Base-by-base conservation (phyloP, 2,113 vertebrate species). In the Rhinolophus ferrumequinum region DNA sequence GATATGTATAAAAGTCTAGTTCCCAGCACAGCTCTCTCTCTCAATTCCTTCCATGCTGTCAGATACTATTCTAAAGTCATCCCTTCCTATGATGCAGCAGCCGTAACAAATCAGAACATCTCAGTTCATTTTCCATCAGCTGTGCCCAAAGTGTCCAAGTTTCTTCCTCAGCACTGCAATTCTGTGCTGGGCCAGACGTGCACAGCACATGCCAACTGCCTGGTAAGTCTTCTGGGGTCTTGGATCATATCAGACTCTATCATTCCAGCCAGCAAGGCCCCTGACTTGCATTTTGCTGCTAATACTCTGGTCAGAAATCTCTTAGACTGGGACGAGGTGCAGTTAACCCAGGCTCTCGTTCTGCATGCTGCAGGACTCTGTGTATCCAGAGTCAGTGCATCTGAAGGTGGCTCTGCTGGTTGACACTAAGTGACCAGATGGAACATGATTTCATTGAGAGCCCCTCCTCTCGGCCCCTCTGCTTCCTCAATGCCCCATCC, bases 181-280 rank as follows among this genome's bases (percentile, higher is more conserved):
- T 88, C 90, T 18, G 10, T 67, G 76, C 44, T 90, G 52, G 75
- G 73, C 92, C 95, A 96, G 85, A 28, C 38, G 0, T 19, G 73
- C 12, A 2, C 85, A 44, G 0, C 30, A 15, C 73, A 56, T 38
- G 66, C 91, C 62, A 77, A 47, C 66, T 86, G 76, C 38, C 86
- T 75, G 97, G 97, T 97, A 87, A 97, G 97, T 96, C 18, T 60
- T 52, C 50, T 38, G 64, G 30, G n/a, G 22, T 62, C 30, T 54
- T 9, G 28, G 60, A 26, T 69, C 10, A 50, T 19, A 58, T 13
- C 5, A 8, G 28, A 58, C 24, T 62, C 77, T 69, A 38, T 38
- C n/a, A 5, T 47, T 26, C 8, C 66, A 84, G 54, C 56, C 12
- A 9, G 14, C 10, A 33, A 21, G n/a, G 2, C 9, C 12, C 22